Base-by-base conservation (phyloP, 2,113 vertebrate genomes). In the Trogon surrucura region DNA sequence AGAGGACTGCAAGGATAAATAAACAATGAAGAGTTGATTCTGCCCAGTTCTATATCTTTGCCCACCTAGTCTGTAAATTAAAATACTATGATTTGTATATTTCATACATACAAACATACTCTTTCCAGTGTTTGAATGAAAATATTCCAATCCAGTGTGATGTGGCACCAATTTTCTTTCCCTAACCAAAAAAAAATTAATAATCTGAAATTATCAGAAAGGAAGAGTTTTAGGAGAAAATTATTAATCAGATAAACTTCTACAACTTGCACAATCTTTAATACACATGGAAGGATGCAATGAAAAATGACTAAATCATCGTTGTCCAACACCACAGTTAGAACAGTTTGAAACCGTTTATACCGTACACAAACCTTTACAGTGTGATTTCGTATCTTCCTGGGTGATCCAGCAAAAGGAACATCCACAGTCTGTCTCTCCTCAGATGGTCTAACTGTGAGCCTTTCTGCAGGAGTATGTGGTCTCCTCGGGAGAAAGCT, bases 401-500 rank as follows among this genome's bases (percentile, higher is more conserved):
- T 98, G 23, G 99, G 99, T 18, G 99, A 99, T 23, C 96, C 97
- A 32, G 98, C 97, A n/a, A 98, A 97, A 8, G 98, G 98, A 96
- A 98, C 95, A 7, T 99, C 99, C 73, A 97, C 93, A 2, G 93
- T 91, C 34, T 96, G 94, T 32, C 98, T 96, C 86, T 99, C 98
- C 6, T 99, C 98, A 26, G 98, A 95, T 1, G 99, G 99, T 88
- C 98, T 98, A 67, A 99, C 98, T 3, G 98, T 99, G 93, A 99
- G 98, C 95, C 99, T 98, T 88, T 99, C 99, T 25, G 98, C 98
- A 50, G 99, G 99, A 5, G 98, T 99, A 97, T 99, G 99, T 2
- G 99, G 99, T 91, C 99, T 98, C 85, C 98, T 98, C 13, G 98
- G 98, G 3, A 98, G 98, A 73, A 99, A 97, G 64, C 91, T 96